Percentiles rank a stretch among this genome's conserved stretches.
These are phyloP conservation scores for Drosophila ogumai DNA, from an alignment of 1,140 invertebrate genomes.

Conservation along the genomic window DNA sequence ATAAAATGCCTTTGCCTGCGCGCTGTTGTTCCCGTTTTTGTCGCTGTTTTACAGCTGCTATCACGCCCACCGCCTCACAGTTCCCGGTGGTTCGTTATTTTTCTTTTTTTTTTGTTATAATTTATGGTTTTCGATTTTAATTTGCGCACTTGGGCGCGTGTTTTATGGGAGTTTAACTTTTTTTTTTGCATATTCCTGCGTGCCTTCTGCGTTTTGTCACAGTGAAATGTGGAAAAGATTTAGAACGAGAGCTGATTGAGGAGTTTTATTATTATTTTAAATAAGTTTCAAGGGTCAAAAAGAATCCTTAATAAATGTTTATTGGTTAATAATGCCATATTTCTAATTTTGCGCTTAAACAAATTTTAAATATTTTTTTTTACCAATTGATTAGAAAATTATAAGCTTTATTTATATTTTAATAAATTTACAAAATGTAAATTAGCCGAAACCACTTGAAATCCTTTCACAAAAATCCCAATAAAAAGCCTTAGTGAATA, in stretches of 20 bases:
- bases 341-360: not conserved
- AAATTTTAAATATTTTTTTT: not conserved
- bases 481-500: not conserved
- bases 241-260: slow-evolving; percentile 31
- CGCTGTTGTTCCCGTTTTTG: slow-evolving; percentile 33
- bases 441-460: not conserved
- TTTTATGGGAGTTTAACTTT: slow-evolving; percentile 59
- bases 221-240: slow-evolving; percentile 53
- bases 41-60: slow-evolving; percentile 50
- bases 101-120: slow-evolving; percentile 39
- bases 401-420: too few relatives aligned
- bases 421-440: not conserved
- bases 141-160: slow-evolving; percentile 65
- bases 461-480: not conserved
- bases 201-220: slow-evolving; percentile 55
- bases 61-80: slow-evolving; percentile 8
- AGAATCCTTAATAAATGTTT: not conserved
- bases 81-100: slow-evolving; percentile 4
- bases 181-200: slow-evolving; percentile 56
- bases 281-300: not conserved
- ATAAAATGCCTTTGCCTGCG: slow-evolving; percentile 63
- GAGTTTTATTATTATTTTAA: not conserved
- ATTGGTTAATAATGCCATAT: not conserved
- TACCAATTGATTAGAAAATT: too few relatives aligned
- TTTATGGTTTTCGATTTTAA: slow-evolving; percentile 80